Evolutionary conservation across 2,113 vertebrate genomes (phyloP).

Genomic region (Bungarus multicinctus): DNA sequence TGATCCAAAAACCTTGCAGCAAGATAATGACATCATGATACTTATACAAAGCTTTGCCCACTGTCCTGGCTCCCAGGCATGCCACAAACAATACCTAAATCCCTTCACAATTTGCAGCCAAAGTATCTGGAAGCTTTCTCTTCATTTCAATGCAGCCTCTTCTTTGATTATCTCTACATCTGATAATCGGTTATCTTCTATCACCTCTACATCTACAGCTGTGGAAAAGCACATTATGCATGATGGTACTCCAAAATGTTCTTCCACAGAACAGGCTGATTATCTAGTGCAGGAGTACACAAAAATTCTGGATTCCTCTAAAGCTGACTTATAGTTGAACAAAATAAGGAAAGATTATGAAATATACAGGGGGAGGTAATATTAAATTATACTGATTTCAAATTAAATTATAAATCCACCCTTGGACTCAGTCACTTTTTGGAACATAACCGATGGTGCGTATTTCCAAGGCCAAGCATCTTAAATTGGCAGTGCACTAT

Average conservation of each 20-base stretch:
- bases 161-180: neutral
- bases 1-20: neutral
- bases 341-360: neutral
- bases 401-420: neutral
- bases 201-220: neutral
- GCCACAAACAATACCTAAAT: neutral
- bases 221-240: neutral
- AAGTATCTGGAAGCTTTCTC: neutral
- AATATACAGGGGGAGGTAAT: neutral
- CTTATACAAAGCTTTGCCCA: neutral
- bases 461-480: neutral
- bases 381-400: neutral
- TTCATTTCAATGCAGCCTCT: neutral
- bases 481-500: neutral
- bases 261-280: neutral
- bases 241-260: neutral
- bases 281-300: neutral
- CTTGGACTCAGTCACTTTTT: neutral
- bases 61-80: neutral
- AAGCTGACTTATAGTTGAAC: neutral
- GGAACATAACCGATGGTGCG: neutral
- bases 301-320: neutral
- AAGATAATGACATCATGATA: neutral
- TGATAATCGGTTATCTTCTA: neutral
- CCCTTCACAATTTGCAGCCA: neutral